These are phyloP conservation scores for Ibidorhyncha struthersii DNA, from an alignment of 2,113 vertebrate species.

Conservation along the genomic window DNA sequence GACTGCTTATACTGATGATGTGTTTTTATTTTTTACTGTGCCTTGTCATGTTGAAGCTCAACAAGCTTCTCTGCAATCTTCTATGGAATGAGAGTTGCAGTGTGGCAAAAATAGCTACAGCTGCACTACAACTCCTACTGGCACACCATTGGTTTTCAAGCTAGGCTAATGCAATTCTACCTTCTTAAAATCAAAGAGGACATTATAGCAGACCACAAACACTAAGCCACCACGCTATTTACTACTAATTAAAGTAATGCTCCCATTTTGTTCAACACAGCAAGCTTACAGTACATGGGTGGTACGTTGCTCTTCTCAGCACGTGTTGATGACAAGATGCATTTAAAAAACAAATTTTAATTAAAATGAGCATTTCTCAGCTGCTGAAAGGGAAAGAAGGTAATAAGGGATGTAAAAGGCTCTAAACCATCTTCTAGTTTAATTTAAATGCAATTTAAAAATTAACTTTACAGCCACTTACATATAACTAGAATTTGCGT, in stretches of 20 bases:
- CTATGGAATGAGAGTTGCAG: background rate
- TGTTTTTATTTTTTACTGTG: background rate
- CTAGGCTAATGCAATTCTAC: background rate
- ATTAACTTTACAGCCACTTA: background rate
- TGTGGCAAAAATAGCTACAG: background rate
- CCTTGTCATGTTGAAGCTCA: background rate
- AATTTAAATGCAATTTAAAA: background rate
- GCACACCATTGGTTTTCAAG: background rate
- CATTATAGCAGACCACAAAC: background rate
- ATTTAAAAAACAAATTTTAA: constrained; percentile 52
- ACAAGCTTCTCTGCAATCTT: background rate
- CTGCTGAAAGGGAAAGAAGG: background rate
- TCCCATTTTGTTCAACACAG: background rate
- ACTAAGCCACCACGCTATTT: background rate
- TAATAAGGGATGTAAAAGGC: background rate
- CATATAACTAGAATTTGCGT: background rate
- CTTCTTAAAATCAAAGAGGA: background rate
- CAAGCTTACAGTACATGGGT: background rate
- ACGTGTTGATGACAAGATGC: background rate
- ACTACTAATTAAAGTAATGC: background rate
- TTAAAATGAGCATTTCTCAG: constrained; percentile 17
- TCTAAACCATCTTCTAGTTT: background rate
- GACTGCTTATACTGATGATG: background rate
- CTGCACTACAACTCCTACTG: background rate
- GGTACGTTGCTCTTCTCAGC: constrained; percentile 32